Base-by-base conservation (phyloP, 2,797 vertebrate genomes). In the Labeo calbasu region DNA sequence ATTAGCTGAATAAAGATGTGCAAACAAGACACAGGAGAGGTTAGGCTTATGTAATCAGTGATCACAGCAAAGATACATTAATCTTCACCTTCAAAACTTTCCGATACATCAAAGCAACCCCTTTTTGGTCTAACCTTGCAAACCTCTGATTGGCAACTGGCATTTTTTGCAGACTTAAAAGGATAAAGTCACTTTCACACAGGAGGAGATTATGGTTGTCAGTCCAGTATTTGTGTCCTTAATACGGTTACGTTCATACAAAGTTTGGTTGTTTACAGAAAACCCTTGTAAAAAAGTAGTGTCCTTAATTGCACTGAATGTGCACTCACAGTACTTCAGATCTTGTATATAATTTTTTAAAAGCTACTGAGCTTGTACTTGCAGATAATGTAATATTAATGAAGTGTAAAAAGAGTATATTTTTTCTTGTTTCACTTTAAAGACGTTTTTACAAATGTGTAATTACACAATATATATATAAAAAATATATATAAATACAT, bases 41-140 rank as follows among this genome's bases (percentile, higher is more conserved):
- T 77, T 32, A 43, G 82, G 77, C 80, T 83, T 81, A 85, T 83
- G 71, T 84, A 78, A 82, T 83, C 81, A 77, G 61, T 84, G 68
- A 88, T 86, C 86, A 87, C 63, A 87, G 69, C 61, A 71, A 51
- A 57, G 82, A 69, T 69, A 21, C 59, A 84, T 84, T 57, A 53
- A 40, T 65, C 23, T 15, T 1, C 36, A 70, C 53, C 53, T 61
- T 59, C 53, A 82, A 75, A 84, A 80, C 51, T 63, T 68, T 72
- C 57, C 77, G 51, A 82, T 55, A 79, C 81, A 87, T 87, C 84
- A 85, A 87, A 88, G 77, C 46, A 25, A 51, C 40, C 57, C 59
- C n/a, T 19, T 21, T 84, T 28, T 77, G 4, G 70, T 69, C 86
- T 78, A 66, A 48, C 79, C 75, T 77, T 21, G 50, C 70, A 36